These are phyloP conservation scores for Rhagonycha lutea DNA, from an alignment of 2,888 invertebrate genomes.

Conservation along the genomic window DNA sequence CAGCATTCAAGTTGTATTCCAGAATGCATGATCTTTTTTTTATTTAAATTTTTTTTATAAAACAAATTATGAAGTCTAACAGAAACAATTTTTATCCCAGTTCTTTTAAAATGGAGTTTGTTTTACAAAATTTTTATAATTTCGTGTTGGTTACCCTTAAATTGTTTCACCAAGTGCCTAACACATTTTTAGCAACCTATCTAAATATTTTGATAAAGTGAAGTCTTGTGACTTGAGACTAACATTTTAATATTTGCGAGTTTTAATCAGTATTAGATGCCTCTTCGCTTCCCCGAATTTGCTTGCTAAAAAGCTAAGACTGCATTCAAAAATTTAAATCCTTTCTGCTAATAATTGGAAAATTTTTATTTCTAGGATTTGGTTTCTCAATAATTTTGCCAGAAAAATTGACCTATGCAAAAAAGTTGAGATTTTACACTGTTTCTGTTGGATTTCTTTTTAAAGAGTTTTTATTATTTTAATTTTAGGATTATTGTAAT, in stretches of 20 bases:
- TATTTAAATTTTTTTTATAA: neutral
- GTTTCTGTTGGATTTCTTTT: neutral
- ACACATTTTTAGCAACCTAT: neutral
- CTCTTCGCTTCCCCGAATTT: neutral
- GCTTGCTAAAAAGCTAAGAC: neutral
- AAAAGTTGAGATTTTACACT: neutral
- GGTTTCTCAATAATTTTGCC: neutral
- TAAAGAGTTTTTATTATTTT: neutral
- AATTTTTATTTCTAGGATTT: neutral
- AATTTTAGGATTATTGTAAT: neutral
- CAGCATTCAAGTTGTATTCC: neutral
- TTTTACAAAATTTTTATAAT: neutral
- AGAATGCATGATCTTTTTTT: neutral
- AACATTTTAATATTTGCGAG: neutral
- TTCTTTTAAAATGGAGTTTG: neutral
- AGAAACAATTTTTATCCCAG: neutral
- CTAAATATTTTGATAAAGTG: neutral
- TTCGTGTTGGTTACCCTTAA: neutral
- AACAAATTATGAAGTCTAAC: neutral
- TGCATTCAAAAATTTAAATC: neutral
- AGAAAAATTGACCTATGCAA: neutral
- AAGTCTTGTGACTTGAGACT: neutral
- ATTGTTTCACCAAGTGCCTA: neutral
- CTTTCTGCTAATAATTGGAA: neutral
- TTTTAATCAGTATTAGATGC: neutral